These are phyloP conservation scores for Candoia aspera DNA, from an alignment of 2,113 vertebrate species.

Conservation along the genomic window DNA sequence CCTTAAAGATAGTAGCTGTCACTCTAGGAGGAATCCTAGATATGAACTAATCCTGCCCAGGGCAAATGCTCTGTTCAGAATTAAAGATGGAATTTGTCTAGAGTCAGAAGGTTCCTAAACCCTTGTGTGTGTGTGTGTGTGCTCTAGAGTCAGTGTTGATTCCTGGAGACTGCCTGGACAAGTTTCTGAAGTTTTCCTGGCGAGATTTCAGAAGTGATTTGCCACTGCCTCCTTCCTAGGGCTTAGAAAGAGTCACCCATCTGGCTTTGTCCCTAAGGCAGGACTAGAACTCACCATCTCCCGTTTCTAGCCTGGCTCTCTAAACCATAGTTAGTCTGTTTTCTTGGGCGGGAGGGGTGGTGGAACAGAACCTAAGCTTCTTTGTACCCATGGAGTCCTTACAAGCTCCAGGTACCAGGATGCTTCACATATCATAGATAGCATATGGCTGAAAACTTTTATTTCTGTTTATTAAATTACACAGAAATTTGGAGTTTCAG, in stretches of 20 bases:
- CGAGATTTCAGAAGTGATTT: not conserved
- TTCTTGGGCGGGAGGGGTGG: too few species aligned
- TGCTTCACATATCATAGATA: not conserved
- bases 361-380: not conserved
- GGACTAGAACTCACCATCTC: not conserved
- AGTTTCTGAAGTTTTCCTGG: too few species aligned
- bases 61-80: too few species aligned
- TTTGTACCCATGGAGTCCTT: not conserved
- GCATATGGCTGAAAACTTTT: not conserved
- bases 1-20: too few species aligned
- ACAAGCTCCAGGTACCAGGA: not conserved
- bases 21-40: too few species aligned
- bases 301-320: not conserved
- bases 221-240: not conserved
- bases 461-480: not conserved
- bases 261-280: not conserved
- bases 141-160: too few species aligned
- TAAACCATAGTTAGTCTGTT: not conserved
- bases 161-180: too few species aligned
- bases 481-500: not conserved
- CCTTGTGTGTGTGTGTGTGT: too few species aligned
- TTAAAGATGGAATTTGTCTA: too few species aligned
- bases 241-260: not conserved
- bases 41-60: too few species aligned
- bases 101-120: too few species aligned